These are phyloP conservation scores for Thymelicus acteon DNA, from an alignment of 2,888 invertebrate genomes.

Conservation along the genomic window DNA sequence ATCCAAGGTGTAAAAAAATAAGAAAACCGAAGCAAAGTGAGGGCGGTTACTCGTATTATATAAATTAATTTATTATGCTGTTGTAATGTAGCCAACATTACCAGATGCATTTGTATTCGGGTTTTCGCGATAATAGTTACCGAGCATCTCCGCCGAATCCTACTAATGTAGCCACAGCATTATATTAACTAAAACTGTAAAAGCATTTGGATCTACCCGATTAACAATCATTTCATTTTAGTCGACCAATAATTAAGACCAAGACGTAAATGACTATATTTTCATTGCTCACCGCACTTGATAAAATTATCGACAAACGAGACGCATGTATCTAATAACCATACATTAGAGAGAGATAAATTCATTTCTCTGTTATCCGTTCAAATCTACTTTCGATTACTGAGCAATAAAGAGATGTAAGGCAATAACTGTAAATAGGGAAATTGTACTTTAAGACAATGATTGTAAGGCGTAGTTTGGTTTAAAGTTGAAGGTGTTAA, in stretches of 20 bases:
- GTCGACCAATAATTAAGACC: conserved; percentile 50
- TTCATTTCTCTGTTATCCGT: conserved; percentile 52
- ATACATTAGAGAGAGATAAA: conserved; percentile 55
- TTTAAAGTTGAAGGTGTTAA: conserved; percentile 44
- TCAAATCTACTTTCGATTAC: conserved; percentile 48
- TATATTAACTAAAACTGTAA: too few relatives aligned
- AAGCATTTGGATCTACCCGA: background rate
- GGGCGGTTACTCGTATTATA: too few relatives aligned
- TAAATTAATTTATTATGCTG: too few relatives aligned
- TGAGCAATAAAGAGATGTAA: conserved; percentile 38
- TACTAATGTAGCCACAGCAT: too few relatives aligned
- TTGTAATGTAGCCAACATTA: too few relatives aligned
- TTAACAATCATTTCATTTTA: conserved; percentile 43
- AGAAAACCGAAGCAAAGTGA: too few relatives aligned
- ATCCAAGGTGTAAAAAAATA: too few relatives aligned
- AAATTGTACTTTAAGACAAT: conserved; percentile 31
- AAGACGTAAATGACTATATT: conserved; percentile 51
- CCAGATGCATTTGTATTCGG: too few relatives aligned
- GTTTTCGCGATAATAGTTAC: too few relatives aligned
- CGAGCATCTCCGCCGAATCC: too few relatives aligned
- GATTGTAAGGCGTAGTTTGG: conserved; percentile 37
- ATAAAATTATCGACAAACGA: conserved; percentile 46
- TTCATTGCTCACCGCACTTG: conserved; percentile 43
- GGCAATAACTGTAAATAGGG: background rate
- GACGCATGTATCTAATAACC: conserved; percentile 45